phyloP scores from a whole-genome alignment of 2,888 invertebrate genomes.

The Dusona sp. region DNA sequence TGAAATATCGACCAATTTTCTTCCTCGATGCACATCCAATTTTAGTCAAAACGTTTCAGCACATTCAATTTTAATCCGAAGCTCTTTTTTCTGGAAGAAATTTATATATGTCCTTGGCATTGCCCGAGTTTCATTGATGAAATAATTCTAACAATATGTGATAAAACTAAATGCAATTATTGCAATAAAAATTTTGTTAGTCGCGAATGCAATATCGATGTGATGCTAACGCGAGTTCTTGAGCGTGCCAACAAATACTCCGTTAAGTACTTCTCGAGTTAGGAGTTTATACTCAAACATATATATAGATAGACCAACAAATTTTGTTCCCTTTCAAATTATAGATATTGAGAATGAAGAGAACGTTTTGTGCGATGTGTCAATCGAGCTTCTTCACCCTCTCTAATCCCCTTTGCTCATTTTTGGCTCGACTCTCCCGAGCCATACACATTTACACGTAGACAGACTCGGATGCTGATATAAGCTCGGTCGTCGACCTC shows the following conservation, averaged over 20 bases:
- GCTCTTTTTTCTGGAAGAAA: not conserved
- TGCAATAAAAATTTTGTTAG: not conserved
- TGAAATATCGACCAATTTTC: not conserved
- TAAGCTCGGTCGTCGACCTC: conserved; percentile 54
- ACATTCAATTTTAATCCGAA: not conserved
- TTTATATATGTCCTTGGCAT: no score
- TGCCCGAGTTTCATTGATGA: no score
- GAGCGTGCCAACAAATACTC: no score
- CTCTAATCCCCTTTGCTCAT: not conserved
- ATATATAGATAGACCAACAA: no score
- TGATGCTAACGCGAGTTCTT: no score
- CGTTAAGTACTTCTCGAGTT: no score
- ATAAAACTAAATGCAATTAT: not conserved
- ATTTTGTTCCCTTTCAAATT: no score
- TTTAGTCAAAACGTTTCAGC: not conserved
- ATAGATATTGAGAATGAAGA: no score
- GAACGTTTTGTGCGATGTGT: not conserved
- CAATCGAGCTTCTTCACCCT: conserved; percentile 6
- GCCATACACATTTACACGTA: conserved; percentile 13
- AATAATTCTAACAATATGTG: no score
- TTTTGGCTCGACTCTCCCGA: not conserved
- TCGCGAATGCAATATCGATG: no score
- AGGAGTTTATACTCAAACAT: no score
- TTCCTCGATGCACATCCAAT: not conserved
- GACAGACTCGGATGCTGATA: conserved; percentile 22